Evolutionary conservation across 2,888 invertebrate species (phyloP), one percentile per base, ranked within the genome.

Genomic region (Drosophila infuscata): DNA sequence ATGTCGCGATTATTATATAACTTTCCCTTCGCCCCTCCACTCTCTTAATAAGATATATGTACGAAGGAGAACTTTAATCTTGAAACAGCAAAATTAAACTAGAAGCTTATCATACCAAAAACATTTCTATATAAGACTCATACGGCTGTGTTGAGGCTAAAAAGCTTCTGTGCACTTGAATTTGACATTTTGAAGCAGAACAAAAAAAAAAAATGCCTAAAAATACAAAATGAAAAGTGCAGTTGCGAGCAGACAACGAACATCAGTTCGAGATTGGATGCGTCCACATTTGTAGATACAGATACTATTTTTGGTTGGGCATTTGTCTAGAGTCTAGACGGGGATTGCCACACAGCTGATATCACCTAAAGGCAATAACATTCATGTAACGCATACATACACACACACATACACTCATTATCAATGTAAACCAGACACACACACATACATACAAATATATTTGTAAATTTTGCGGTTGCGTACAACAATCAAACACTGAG

Each of bases 401-500:
- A 60, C 60, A 59, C 20, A 53, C 56, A 61, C 63, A 48, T 48
- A 65, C 64, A 53, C 30, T 48, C 33, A 36, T 69, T 81, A 81
- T 88, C 83, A 88, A 82, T 88, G 86, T 76, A 83, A 83, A 62
- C 78, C 69, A 73, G 78, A 56, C 62, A 66, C 56, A 66, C 43
- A 57, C 46, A 61, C 7, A 25, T 25, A 25, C 25, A 25, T 25
- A 25, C 2, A 3, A 25, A 25, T 25, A 25, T 25, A 25, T 25
- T 25, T 15, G 8, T 15, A 54, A 29, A 64, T 56, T 35, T 70
- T 83, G 80, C 57, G 86, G 73, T 82, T 78, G 60, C 65, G 63
- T 74, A 74, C 61, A 58, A 32, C 67, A 56, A 32, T 32, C 43
- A 54, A 73, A 33, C 71, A 80, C 80, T 78, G 70, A 48, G 41